phyloP scores from a whole-genome alignment of 2,797 vertebrate genomes.

The Macropus fuliginosus region DNA sequence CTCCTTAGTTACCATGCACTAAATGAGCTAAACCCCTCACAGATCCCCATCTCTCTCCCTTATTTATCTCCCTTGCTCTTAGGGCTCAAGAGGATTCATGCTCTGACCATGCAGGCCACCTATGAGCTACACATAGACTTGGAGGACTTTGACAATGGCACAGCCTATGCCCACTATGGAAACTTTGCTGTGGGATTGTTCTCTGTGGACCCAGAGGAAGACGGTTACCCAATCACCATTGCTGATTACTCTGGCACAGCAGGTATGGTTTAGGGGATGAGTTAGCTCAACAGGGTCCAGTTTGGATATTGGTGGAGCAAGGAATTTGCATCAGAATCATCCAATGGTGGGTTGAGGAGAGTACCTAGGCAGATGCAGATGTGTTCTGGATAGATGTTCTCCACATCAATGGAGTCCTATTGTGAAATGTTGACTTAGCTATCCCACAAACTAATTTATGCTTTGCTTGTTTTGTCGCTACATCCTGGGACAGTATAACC shows the following conservation, averaged over 20 bases:
- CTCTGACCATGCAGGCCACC: conserved; percentile 94
- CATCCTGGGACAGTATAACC: background rate
- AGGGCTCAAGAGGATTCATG: conserved; percentile 94
- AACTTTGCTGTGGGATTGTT: conserved; percentile 95
- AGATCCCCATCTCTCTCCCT: fast-evolving
- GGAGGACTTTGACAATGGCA: conserved; percentile 97
- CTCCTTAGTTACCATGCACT: too few species aligned
- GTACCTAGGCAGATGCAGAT: background rate
- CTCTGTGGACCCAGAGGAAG: conserved; percentile 96
- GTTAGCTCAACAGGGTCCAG: background rate
- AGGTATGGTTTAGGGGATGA: conserved; percentile 82
- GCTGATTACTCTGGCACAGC: conserved; percentile 95
- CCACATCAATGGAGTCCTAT: background rate
- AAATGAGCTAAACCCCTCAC: background rate
- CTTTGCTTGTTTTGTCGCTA: background rate
- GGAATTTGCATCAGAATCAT: background rate
- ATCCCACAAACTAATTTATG: background rate
- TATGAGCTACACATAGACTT: conserved; percentile 96
- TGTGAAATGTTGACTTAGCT: background rate
- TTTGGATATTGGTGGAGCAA: background rate
- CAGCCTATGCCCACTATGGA: conserved; percentile 93
- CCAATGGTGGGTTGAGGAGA: background rate
- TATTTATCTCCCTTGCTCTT: fast-evolving
- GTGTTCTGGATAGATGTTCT: background rate
- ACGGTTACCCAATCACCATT: conserved; percentile 94